Base-by-base conservation (phyloP, 2,113 vertebrate species). In the Fulica atra region DNA sequence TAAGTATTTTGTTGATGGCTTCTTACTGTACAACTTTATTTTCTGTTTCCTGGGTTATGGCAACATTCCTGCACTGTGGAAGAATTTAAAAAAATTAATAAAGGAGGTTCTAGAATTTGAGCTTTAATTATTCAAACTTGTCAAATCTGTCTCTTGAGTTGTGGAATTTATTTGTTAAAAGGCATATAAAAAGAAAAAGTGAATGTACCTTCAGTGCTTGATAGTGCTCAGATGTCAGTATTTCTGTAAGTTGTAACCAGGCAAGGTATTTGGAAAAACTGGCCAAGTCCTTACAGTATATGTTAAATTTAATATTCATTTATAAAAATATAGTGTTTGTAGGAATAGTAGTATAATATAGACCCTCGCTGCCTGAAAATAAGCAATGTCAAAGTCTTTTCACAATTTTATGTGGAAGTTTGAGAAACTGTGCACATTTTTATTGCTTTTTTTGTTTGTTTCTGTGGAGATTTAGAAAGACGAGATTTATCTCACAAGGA, bases 401-500 rank as follows among this genome's bases (percentile, higher is more conserved):
- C 3, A 56, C 3, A 7, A 8, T 69, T 12, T 35, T n/a, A n/a
- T 63, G 35, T 12, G 16, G 4, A 14, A 68, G 16, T 60, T 83
- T 54, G 33, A 44, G 13, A 79, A 89, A 65, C 29, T 64, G 33
- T 6, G 0, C 19, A 5, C 20, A 5, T 81, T 90, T 82, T 93
- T 86, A 94, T 78, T 86, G 73, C 16, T 87, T 10, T 16, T n/a
- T 53, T 76, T n/a, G 42, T 79, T 66, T 95, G 61, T 61, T 51
- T 95, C 33, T 94, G 88, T 98, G 81, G 93, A 99, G 99, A 99
- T 98, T 98, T 99, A 98, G 99, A 99, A 97, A 98, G 99, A 95
- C 98, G 99, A 98, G 99, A 99, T 96, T 93, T 99, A 63, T 99
- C 99, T 89, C 99, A 99, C 92, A 99, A 99, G 96, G 99, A 99